Evolutionary conservation across 2,797 vertebrate genomes (phyloP).

Genomic region (Ataeniobius toweri): DNA sequence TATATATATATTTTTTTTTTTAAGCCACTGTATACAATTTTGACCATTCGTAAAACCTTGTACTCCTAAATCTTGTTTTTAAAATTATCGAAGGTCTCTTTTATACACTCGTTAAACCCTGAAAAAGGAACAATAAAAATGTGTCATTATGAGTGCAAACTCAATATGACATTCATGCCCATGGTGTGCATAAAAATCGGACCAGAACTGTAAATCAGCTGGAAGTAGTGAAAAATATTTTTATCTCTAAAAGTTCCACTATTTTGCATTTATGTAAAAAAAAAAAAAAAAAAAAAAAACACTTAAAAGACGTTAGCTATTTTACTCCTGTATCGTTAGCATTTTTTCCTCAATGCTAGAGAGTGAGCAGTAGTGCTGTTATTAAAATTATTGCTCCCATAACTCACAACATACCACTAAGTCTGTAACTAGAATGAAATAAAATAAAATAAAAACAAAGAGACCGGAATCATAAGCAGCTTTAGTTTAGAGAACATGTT

Average conservation of each 20-base stretch:
- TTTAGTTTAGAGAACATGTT: conserved; percentile 56
- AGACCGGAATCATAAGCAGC: conserved; percentile 58
- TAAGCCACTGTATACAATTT: background rate
- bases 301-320: conserved; percentile 19
- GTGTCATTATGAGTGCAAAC: background rate
- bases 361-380: conserved; percentile 34
- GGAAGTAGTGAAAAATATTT: conserved; percentile 26
- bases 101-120: background rate
- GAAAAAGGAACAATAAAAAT: background rate
- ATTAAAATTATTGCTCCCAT: conserved; percentile 36
- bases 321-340: conserved; percentile 13
- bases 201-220: conserved; percentile 9
- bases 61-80: background rate
- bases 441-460: background rate
- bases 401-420: conserved; percentile 43
- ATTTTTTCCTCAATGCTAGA: conserved; percentile 29
- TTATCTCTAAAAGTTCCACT: conserved; percentile 38
- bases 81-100: background rate
- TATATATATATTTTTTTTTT: too few relatives aligned
- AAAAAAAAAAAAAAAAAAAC: conserved; percentile 4
- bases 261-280: conserved; percentile 28
- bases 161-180: background rate
- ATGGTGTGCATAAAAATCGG: background rate
- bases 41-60: background rate
- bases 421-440: conserved; percentile 20